Conservation (phyloP, 1,140 invertebrate species). For the Anastatus disparis region DNA sequence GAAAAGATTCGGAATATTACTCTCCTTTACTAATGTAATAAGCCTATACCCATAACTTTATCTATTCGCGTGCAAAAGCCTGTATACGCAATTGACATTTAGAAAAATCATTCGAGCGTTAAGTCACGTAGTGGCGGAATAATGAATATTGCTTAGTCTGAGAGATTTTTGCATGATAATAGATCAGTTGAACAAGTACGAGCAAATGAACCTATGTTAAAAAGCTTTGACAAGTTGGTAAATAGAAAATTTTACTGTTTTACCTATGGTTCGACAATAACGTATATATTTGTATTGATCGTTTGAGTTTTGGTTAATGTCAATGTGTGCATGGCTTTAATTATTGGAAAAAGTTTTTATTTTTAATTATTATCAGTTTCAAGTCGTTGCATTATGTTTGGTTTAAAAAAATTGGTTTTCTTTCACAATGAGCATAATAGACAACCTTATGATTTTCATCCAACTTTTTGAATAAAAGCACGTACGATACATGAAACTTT, state of each 20-base stretch:
- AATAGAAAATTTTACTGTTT: too few species aligned
- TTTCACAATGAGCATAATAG: neutral
- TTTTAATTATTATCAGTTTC: neutral
- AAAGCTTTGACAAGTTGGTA: too few species aligned
- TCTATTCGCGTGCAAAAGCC: constrained; percentile 16
- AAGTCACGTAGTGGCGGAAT: neutral
- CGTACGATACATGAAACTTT: too few species aligned
- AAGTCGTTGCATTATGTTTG: too few species aligned
- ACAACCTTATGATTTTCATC: neutral
- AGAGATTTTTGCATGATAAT: constrained; percentile 32
- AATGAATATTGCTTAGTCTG: constrained; percentile 19
- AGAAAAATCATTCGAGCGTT: constrained; percentile 15
- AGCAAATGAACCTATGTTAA: constrained; percentile 1
- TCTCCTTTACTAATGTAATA: constrained; percentile 35
- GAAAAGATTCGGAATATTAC: too few species aligned
- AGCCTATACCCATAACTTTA: constrained; percentile 1
- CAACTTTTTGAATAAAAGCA: too few species aligned
- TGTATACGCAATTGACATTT: too few species aligned
- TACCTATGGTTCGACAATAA: too few species aligned
- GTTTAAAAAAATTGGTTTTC: constrained; percentile 17
- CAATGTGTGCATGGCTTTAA: too few species aligned
- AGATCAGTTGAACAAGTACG: neutral
- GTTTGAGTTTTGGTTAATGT: too few species aligned
- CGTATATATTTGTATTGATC: too few species aligned
- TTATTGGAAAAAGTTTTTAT: too few species aligned